phyloP scores from a whole-genome alignment of 2,113 vertebrate species.

The Uria lomvia region DNA sequence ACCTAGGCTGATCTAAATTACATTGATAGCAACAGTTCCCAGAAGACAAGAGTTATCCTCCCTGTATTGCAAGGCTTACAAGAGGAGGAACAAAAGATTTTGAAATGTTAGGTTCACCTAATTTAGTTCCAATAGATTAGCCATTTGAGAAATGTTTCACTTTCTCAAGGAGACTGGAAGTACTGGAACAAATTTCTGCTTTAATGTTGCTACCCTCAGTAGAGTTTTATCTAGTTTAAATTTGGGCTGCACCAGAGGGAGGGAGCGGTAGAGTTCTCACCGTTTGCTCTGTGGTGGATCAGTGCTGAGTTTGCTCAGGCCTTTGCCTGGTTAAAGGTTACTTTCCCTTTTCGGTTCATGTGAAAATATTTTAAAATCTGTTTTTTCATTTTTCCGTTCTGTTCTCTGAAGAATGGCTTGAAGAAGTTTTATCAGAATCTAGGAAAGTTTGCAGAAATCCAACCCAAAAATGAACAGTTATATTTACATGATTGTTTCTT shows the following conservation, averaged over 20 bases:
- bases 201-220: not conserved
- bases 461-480: not conserved
- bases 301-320: not conserved
- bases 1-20: conserved; percentile 30
- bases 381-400: not conserved
- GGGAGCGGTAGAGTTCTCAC: not conserved
- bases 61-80: not conserved
- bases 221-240: not conserved
- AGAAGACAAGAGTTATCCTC: not conserved
- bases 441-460: not conserved
- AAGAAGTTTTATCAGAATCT: not conserved
- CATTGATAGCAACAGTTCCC: conserved; percentile 3
- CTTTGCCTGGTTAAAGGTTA: not conserved
- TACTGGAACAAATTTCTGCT: conserved; percentile 12
- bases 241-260: not conserved
- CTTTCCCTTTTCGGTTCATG: not conserved
- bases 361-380: not conserved
- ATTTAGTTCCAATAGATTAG: conserved; percentile 32
- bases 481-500: not conserved
- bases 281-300: not conserved
- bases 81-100: conserved; percentile 36
- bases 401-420: not conserved
- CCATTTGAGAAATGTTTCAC: not conserved
- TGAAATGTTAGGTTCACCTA: conserved; percentile 12
- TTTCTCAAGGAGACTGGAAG: not conserved